phyloP scores from a whole-genome alignment of 2,113 vertebrate species.

The Ailurus styani region DNA sequence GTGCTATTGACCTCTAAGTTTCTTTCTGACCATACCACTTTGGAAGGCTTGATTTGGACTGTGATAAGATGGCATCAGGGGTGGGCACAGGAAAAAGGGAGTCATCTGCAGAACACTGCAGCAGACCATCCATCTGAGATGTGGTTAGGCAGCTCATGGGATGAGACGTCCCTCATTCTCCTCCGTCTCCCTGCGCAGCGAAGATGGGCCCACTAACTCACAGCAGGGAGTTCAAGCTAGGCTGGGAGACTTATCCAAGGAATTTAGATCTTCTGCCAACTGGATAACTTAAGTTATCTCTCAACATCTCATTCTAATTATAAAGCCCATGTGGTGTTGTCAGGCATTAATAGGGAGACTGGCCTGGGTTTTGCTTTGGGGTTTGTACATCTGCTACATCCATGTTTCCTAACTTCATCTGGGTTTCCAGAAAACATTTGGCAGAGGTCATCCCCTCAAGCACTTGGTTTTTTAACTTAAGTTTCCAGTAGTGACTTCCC shows the following conservation, averaged over 20 bases:
- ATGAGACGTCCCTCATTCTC: background rate
- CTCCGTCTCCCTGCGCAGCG: fast-evolving
- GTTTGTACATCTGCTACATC: background rate
- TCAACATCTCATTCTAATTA: background rate
- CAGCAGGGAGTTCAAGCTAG: background rate
- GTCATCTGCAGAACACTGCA: background rate
- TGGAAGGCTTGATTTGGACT: background rate
- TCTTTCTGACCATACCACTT: background rate
- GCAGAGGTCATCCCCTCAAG: background rate
- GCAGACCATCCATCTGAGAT: background rate
- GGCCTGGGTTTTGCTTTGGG: background rate
- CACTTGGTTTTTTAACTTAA: background rate
- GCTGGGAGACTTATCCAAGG: background rate
- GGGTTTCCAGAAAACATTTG: background rate
- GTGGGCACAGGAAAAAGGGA: background rate
- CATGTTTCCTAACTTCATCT: background rate
- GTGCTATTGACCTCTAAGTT: background rate
- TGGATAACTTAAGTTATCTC: background rate
- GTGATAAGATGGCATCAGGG: background rate
- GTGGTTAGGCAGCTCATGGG: background rate
- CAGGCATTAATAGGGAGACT: background rate
- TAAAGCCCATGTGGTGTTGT: background rate
- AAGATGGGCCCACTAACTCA: background rate
- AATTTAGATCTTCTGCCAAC: conserved; percentile 7
- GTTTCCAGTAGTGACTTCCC: background rate